These are phyloP conservation scores for Odontamblyopus rebecca DNA, from an alignment of 2,797 vertebrate genomes.

Conservation along the genomic window DNA sequence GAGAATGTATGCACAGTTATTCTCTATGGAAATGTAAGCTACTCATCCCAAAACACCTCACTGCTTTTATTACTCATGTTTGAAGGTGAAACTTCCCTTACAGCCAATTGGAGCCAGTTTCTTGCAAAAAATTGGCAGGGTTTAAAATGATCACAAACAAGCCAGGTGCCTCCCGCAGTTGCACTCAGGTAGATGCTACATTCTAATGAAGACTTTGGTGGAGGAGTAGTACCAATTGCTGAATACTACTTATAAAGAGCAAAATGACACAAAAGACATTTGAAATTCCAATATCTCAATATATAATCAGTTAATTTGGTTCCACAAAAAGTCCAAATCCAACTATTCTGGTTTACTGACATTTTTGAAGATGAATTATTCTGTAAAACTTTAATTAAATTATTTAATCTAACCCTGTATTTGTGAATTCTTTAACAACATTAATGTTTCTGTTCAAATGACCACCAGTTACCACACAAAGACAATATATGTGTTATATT, in stretches of 20 bases:
- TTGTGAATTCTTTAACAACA: not conserved
- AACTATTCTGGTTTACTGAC: too few relatives aligned
- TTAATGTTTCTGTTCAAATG: not conserved
- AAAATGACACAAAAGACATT: too few relatives aligned
- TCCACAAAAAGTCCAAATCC: too few relatives aligned
- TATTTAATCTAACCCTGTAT: not conserved
- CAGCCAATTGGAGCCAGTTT: conserved; percentile 9
- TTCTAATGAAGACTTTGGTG: not conserved
- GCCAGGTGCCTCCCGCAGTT: too few relatives aligned
- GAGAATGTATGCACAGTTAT: not conserved
- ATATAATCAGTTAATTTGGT: too few relatives aligned
- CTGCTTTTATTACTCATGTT: not conserved
- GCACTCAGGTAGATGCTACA: not conserved
- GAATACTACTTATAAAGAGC: not conserved
- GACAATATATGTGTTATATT: not conserved
- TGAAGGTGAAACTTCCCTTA: conserved; percentile 16
- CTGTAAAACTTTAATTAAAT: not conserved
- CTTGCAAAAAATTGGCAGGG: not conserved
- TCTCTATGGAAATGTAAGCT: not conserved
- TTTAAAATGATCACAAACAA: conserved; percentile 9
- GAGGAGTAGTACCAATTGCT: not conserved
- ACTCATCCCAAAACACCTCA: too few relatives aligned
- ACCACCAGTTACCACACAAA: not conserved
- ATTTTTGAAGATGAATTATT: too few relatives aligned
- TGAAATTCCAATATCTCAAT: too few relatives aligned